phyloP scores from a whole-genome alignment of 2,113 vertebrate genomes.

The Dasyprocta punctata region DNA sequence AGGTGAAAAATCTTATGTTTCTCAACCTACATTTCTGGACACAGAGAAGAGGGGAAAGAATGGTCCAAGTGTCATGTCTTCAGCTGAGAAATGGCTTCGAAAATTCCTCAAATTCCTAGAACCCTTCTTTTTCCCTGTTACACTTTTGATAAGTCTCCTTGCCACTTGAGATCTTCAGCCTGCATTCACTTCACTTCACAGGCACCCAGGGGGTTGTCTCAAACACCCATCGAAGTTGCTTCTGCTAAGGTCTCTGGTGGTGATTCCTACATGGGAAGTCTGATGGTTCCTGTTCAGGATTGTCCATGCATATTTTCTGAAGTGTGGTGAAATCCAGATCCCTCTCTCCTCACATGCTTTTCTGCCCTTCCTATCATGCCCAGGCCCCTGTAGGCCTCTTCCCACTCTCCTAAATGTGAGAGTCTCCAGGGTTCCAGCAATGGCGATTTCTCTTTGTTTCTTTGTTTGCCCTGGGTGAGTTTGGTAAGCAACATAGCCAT shows the following conservation, averaged over 20 bases:
- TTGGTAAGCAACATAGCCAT: neutral
- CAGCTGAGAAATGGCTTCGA: neutral
- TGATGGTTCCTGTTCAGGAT: too few relatives aligned
- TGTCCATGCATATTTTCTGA: neutral
- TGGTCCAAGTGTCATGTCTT: neutral
- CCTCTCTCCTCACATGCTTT: too few relatives aligned
- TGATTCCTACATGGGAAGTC: neutral
- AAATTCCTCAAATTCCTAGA: neutral
- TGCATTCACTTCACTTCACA: neutral
- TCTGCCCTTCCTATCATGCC: neutral
- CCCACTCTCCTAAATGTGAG: too few relatives aligned
- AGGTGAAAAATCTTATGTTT: neutral
- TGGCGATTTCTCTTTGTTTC: neutral
- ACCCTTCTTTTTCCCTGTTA: neutral
- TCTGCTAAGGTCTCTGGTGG: too few relatives aligned
- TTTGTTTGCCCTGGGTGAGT: neutral
- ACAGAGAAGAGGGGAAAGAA: neutral
- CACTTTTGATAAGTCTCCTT: neutral
- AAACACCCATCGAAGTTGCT: neutral
- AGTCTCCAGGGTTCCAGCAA: neutral
- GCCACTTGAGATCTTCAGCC: neutral
- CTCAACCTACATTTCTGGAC: neutral
- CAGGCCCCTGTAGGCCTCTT: neutral
- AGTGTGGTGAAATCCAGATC: too few relatives aligned
- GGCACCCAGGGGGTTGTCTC: neutral